phyloP scores from a whole-genome alignment of 1,140 invertebrate genomes.

The Papilio aristodemus region DNA sequence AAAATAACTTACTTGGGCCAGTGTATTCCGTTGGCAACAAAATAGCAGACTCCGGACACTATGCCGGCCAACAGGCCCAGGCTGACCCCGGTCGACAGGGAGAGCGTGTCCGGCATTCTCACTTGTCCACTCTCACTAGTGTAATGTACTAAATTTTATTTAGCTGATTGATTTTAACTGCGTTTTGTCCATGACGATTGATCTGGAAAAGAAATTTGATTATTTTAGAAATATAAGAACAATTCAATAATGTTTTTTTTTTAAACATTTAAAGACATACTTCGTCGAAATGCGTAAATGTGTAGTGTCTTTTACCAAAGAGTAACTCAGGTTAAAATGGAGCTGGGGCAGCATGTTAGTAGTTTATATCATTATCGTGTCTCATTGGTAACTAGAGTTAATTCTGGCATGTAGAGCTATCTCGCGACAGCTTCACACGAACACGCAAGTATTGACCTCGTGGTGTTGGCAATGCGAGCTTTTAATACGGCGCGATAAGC shows the following conservation, averaged over 20 bases:
- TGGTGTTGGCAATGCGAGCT: background rate
- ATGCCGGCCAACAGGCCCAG: constrained; percentile 82
- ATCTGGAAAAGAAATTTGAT: background rate
- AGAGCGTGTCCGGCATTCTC: constrained; percentile 77
- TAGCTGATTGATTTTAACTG: background rate
- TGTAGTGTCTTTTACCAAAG: too few relatives aligned
- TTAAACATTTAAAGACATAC: too few relatives aligned
- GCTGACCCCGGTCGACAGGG: constrained; percentile 79
- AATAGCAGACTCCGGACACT: constrained; percentile 81
- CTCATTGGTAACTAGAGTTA: too few relatives aligned
- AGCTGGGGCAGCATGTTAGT: too few relatives aligned
- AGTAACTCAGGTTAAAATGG: too few relatives aligned
- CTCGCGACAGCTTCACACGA: constrained; percentile 1
- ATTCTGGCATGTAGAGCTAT: background rate
- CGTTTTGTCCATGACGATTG: background rate
- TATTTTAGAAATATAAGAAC: background rate
- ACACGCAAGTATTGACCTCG: background rate
- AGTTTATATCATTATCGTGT: too few relatives aligned
- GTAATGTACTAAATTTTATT: background rate
- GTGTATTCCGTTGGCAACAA: constrained; percentile 76
- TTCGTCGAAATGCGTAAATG: too few relatives aligned
- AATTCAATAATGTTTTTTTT: too few relatives aligned
- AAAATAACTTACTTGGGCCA: constrained; percentile 53
- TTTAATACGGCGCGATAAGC: constrained; percentile 9
- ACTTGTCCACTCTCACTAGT: background rate